Evolutionary conservation across 1,140 invertebrate genomes (phyloP).

Genomic region (Doryteuthis pealeii): DNA sequence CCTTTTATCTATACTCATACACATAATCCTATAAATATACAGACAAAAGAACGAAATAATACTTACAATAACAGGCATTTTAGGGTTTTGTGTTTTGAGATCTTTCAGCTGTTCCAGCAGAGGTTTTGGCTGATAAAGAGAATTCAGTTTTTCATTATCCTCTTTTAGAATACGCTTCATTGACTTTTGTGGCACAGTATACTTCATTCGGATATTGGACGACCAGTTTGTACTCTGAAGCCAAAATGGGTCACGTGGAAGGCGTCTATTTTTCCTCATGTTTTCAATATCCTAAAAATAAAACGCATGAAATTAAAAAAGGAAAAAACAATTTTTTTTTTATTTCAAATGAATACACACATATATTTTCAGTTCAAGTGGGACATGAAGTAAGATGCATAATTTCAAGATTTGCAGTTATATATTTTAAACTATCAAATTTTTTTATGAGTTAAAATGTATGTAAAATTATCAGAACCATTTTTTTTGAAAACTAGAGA

Average conservation of each 20-base stretch:
- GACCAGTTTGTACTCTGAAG: conserved; percentile 34
- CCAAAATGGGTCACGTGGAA: conserved; percentile 33
- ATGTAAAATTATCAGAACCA: no score
- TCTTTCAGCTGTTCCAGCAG: conserved; percentile 25
- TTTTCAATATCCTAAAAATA: background rate
- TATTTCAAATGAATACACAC: no score
- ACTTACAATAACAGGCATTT: conserved; percentile 10
- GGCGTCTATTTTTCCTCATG: background rate
- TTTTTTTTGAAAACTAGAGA: no score
- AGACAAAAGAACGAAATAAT: background rate
- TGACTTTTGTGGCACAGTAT: conserved; percentile 25
- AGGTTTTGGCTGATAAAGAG: conserved; percentile 18
- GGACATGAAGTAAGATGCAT: no score
- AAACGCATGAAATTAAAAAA: background rate
- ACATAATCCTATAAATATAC: no score
- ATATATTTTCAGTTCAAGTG: no score
- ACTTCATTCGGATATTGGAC: conserved; percentile 28
- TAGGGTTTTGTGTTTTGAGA: conserved; percentile 7
- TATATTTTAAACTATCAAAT: no score
- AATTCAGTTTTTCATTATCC: conserved; percentile 25
- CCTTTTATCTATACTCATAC: no score
- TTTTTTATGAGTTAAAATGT: no score
- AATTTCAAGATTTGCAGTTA: no score
- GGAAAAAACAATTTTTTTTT: background rate
- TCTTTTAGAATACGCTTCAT: conserved; percentile 23